Evolutionary conservation across 2,888 invertebrate genomes (phyloP).

Genomic region (Neria commutata): DNA sequence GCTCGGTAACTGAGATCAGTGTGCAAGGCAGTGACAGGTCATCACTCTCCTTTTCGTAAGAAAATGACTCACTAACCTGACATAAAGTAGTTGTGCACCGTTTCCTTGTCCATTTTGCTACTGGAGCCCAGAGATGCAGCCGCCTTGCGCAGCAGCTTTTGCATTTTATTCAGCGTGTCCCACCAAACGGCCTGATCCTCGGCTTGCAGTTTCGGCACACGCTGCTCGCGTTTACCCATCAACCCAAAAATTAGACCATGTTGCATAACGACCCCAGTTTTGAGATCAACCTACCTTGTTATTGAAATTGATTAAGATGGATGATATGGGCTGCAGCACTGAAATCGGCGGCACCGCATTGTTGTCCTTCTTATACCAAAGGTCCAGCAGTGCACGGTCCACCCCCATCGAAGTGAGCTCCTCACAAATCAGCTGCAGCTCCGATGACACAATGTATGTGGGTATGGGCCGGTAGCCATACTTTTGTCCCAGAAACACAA

Average conservation of each 20-base stretch:
- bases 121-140: constrained; percentile 82
- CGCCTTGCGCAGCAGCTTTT: constrained; percentile 91
- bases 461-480: constrained; percentile 98
- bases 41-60: not conserved
- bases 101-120: constrained; percentile 87
- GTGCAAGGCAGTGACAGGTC: not conserved
- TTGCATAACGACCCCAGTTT: no score
- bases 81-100: constrained; percentile 98
- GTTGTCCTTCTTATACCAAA: constrained; percentile 95
- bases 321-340: constrained; percentile 95
- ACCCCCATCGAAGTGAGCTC: constrained; percentile 83
- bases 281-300: constrained; percentile 79
- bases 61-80: constrained; percentile 72
- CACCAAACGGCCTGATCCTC: constrained; percentile 98
- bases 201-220: constrained; percentile 92
- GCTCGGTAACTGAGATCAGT: constrained; percentile 81
- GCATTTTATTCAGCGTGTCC: constrained; percentile 95
- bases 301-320: constrained; percentile 95
- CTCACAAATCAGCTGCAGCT: constrained; percentile 84
- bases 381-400: constrained; percentile 82
- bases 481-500: constrained; percentile 96
- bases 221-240: no score
- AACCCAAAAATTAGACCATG: no score
- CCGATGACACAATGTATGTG: constrained; percentile 90
- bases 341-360: constrained; percentile 96